These are phyloP conservation scores for Daboia siamensis DNA, from an alignment of 2,113 vertebrate species.

Conservation along the genomic window DNA sequence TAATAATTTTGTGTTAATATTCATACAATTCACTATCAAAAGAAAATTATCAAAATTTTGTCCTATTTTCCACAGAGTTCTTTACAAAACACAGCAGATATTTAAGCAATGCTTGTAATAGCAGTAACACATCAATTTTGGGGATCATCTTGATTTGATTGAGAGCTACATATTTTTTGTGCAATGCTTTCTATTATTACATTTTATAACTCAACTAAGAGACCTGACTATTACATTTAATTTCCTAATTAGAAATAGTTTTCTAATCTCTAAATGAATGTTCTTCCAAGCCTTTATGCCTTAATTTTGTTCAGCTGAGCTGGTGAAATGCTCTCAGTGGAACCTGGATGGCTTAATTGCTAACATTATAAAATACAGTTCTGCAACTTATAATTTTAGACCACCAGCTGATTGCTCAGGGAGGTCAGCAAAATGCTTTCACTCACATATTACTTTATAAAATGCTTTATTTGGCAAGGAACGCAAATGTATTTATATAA, in stretches of 20 bases:
- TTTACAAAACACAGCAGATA: background rate
- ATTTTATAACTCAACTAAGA: background rate
- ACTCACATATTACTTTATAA: background rate
- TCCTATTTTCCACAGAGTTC: rapidly evolving
- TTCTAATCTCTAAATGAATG: background rate
- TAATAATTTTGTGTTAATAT: background rate
- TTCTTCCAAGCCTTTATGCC: background rate
- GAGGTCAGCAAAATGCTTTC: slow-evolving; percentile 16
- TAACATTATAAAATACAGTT: slow-evolving; percentile 13
- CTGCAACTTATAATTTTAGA: background rate
- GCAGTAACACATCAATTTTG: background rate
- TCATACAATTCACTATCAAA: background rate
- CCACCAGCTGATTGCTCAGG: background rate
- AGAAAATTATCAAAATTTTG: background rate
- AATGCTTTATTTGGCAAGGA: background rate
- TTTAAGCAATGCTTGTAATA: background rate
- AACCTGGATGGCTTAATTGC: slow-evolving; percentile 13
- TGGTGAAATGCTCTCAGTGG: background rate
- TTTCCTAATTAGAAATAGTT: background rate
- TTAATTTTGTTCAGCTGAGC: background rate
- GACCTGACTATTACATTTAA: background rate
- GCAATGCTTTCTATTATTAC: background rate
- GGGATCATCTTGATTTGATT: background rate
- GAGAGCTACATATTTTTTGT: background rate
- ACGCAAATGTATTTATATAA: background rate